Conservation (phyloP, 2,888 invertebrate genomes). For the Lithosia quadra region DNA sequence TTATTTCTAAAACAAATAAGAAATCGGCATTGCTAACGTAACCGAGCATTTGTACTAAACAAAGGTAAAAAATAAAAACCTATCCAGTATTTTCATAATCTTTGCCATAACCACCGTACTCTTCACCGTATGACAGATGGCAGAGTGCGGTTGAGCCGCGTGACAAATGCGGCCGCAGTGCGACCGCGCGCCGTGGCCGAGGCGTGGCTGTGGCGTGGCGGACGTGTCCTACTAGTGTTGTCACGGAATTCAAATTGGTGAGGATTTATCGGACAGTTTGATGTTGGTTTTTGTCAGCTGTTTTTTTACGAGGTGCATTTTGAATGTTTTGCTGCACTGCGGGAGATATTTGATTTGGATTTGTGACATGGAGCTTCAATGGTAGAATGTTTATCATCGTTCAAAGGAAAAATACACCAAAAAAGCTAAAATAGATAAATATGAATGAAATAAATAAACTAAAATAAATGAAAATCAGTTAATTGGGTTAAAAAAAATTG, state of each 20-base stretch:
- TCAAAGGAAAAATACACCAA: too few relatives aligned
- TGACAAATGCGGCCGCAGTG: constrained; percentile 76
- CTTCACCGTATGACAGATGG: constrained; percentile 77
- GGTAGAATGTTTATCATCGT: not conserved
- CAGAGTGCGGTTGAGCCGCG: constrained; percentile 76
- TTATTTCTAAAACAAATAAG: too few relatives aligned
- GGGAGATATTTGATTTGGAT: not conserved
- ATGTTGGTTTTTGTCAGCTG: constrained; percentile 20
- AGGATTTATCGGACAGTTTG: constrained; percentile 28
- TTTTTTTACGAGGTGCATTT: constrained; percentile 8
- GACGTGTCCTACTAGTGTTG: constrained; percentile 25
- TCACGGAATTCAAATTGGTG: constrained; percentile 30
- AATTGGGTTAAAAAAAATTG: too few relatives aligned
- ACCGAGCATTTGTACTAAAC: too few relatives aligned
- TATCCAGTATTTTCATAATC: constrained; percentile 41
- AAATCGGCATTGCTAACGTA: not conserved
- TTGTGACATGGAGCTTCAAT: not conserved
- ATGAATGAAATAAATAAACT: too few relatives aligned
- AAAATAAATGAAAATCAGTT: too few relatives aligned
- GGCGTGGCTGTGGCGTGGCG: constrained; percentile 27
- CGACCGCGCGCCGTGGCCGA: constrained; percentile 48
- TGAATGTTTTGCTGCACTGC: constrained; percentile 18
- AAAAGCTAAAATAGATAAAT: too few relatives aligned
- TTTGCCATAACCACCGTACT: constrained; percentile 59
- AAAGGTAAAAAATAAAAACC: not conserved